Conservation (phyloP, 1,140 invertebrate genomes). For the Papilio xuthus region DNA sequence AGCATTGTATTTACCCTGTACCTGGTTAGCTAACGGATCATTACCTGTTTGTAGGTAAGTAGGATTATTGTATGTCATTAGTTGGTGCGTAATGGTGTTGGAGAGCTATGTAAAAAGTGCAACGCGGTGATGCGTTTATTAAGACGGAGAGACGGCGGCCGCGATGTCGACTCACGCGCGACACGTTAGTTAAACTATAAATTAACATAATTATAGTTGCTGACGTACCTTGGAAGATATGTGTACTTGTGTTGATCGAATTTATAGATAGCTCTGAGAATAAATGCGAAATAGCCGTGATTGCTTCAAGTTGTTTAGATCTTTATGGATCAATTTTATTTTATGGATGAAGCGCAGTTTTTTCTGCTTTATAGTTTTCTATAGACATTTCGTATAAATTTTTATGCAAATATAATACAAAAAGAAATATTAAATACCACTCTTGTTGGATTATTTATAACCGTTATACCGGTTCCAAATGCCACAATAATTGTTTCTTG, state of each 20-base stretch:
- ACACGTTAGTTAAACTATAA: slow-evolving; percentile 44
- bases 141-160: slow-evolving; percentile 50
- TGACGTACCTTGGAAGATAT: not conserved
- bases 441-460: not conserved
- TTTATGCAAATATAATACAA: not conserved
- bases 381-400: not conserved
- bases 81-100: slow-evolving; percentile 48
- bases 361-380: not conserved
- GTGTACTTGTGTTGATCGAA: not conserved
- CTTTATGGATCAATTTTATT: not conserved
- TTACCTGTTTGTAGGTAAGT: slow-evolving; percentile 41
- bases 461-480: not conserved
- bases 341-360: not conserved
- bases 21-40: slow-evolving; percentile 13
- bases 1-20: not conserved
- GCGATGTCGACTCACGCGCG: slow-evolving; percentile 64
- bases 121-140: slow-evolving; percentile 60
- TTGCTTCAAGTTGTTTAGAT: not conserved
- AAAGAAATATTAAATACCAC: not conserved
- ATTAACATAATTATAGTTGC: slow-evolving; percentile 40
- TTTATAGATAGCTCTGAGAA: slow-evolving; percentile 10
- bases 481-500: not conserved
- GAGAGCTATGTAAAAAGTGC: slow-evolving; percentile 56
- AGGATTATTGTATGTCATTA: slow-evolving; percentile 40
- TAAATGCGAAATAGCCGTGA: not conserved